Base-by-base conservation (phyloP, 2,888 invertebrate species). In the Cheiracanthium punctorium region DNA sequence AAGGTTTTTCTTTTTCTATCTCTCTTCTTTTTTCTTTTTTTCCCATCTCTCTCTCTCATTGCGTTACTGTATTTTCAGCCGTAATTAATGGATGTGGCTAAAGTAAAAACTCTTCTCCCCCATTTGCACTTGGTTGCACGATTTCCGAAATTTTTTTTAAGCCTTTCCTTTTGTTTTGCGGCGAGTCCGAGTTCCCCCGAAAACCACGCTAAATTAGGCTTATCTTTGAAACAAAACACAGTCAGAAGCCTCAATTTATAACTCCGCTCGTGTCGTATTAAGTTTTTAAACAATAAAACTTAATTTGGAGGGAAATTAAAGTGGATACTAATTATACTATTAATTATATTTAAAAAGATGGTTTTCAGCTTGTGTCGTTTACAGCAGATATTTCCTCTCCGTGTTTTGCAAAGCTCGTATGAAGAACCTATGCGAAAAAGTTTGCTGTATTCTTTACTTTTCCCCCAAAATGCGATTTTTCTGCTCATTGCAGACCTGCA, bases 61-160 rank as follows among this genome's bases (percentile, higher is more conserved):
- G 65, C 70, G 58, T 65, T 37, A 74, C 77, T 33, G 84, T 72
- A 79, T 85, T 85, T 85, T 85, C 64, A 74, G 43, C n/a, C 74
- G 73, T 85, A 85, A 85, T 85, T 85, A 85, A 85, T 85, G 84
- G 72, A 72, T 85, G 73, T 67, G 73, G 79, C 24, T 17, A 43
- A 74, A 74, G 32, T 74, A 79, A 79, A 85, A 85, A 73, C 84
- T 67, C 32, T 43, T 67, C 41, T 37, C 69, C 58, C 20, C 69
- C 71, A 41, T 58, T 79, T 74, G 84, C 84, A 85, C 69, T 69
- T 74, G 84, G 72, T 20, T 84, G 82, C 72, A 37, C 77, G 72
- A 84, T 77, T 84, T 84, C 37, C 52, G 72, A 41, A n/a, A 41
- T 84, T 84, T 84, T 82, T 81, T 75, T 52, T 43, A 69, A 69